These are phyloP conservation scores for Mesopsocus fuscifrons DNA, from an alignment of 2,888 invertebrate species.

Conservation along the genomic window DNA sequence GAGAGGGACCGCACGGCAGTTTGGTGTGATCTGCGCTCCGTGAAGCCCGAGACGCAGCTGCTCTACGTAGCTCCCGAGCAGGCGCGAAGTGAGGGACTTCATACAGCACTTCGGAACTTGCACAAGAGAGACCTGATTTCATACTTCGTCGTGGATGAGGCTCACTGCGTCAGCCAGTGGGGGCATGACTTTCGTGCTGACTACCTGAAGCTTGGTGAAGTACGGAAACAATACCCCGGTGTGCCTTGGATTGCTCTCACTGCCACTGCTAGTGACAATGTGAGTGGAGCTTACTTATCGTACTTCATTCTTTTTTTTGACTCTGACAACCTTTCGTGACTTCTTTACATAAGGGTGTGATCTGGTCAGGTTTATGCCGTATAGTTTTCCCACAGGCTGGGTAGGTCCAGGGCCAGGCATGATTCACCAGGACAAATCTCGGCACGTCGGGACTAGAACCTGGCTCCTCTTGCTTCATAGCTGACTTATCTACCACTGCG, in stretches of 20 bases:
- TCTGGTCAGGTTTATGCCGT: not conserved
- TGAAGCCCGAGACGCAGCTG: slow-evolving; percentile 58
- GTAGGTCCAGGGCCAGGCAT: slow-evolving; percentile 2
- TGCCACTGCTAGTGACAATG: slow-evolving; percentile 69
- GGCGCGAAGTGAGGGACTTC: slow-evolving; percentile 49
- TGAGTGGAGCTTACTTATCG: too few species aligned
- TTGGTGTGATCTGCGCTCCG: slow-evolving; percentile 51
- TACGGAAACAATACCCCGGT: slow-evolving; percentile 36
- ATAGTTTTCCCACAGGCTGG: slow-evolving; percentile 5
- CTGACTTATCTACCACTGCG: too few species aligned
- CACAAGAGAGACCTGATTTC: slow-evolving; percentile 58
- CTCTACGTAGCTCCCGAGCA: slow-evolving; percentile 96
- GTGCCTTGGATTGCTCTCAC: slow-evolving; percentile 82
- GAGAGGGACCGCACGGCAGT: slow-evolving; percentile 57
- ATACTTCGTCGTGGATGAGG: slow-evolving; percentile 92
- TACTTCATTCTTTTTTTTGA: slow-evolving; percentile 16
- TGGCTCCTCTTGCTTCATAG: too few species aligned
- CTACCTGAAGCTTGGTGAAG: slow-evolving; percentile 68
- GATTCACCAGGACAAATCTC: too few species aligned
- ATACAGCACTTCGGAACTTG: slow-evolving; percentile 44
- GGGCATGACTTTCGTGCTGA: slow-evolving; percentile 96
- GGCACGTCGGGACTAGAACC: too few species aligned
- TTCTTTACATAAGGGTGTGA: too few species aligned
- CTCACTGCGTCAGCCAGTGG: slow-evolving; percentile 97
- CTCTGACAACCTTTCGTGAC: slow-evolving; percentile 8